phyloP scores from a whole-genome alignment of 92 coral and sea anemone genomes.

The Epizoanthus illoricatus region DNA sequence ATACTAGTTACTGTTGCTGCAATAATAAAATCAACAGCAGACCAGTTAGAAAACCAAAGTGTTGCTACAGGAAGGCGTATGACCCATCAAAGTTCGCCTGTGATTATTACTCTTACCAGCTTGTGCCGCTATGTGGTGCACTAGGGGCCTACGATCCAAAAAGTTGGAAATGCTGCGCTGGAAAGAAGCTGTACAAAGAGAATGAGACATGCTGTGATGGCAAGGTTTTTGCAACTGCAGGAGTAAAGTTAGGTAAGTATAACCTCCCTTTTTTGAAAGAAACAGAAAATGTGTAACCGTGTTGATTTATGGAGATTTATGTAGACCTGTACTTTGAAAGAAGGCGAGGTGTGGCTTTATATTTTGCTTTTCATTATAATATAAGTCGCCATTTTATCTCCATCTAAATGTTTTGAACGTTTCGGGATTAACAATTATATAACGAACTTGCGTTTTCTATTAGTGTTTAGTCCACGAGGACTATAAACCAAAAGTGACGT shows the following conservation, averaged over 20 bases:
- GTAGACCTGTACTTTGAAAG: background rate
- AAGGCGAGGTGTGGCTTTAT: background rate
- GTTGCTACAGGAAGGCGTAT: constrained; percentile 6
- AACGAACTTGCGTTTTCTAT: too few relatives aligned
- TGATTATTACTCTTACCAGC: background rate
- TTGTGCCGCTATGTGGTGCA: constrained; percentile 1
- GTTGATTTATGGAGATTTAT: background rate
- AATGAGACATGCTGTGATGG: constrained; percentile 5
- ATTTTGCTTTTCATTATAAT: too few relatives aligned
- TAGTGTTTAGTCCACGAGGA: too few relatives aligned
- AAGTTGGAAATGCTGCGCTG: constrained; percentile 5
- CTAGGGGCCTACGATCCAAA: background rate
- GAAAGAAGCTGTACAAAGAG: constrained; percentile 10
- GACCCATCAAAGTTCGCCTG: constrained; percentile 1
- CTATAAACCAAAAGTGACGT: too few relatives aligned
- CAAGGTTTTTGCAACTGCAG: background rate
- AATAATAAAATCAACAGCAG: background rate
- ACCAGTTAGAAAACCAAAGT: background rate
- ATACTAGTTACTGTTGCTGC: background rate
- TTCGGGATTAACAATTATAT: too few relatives aligned
- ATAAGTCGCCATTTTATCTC: too few relatives aligned
- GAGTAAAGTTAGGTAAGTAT: constrained; percentile 5
- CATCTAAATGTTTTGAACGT: too few relatives aligned
- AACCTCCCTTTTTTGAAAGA: background rate
- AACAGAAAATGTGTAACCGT: background rate